Conservation (phyloP, 2,797 vertebrate genomes). For the Danio aesculapii region DNA sequence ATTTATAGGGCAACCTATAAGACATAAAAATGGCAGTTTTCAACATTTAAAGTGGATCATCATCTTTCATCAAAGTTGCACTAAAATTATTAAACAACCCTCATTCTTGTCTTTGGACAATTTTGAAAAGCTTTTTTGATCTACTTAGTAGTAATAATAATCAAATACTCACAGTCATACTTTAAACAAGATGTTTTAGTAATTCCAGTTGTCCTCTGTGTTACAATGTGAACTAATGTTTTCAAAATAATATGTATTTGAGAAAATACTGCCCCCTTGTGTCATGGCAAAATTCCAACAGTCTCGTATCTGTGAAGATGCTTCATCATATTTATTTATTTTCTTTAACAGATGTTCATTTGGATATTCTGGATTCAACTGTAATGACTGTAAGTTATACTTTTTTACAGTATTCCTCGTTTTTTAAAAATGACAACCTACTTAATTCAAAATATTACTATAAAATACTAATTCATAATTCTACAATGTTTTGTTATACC, state of each 20-base stretch:
- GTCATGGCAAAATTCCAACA: slow-evolving; percentile 47
- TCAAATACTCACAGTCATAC: background rate
- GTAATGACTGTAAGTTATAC: slow-evolving; percentile 79
- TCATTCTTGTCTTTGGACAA: too few species aligned
- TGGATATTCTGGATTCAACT: slow-evolving; percentile 81
- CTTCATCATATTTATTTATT: background rate
- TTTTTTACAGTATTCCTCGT: background rate
- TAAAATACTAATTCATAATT: too few species aligned
- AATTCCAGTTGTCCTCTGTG: background rate
- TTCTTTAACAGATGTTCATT: slow-evolving; percentile 75
- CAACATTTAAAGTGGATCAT: too few species aligned
- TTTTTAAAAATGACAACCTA: too few species aligned
- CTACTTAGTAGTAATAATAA: too few species aligned
- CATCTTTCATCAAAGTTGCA: too few species aligned
- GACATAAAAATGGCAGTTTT: background rate
- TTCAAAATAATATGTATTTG: background rate
- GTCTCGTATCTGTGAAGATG: background rate
- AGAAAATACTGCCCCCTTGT: slow-evolving; percentile 59
- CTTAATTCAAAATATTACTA: too few species aligned
- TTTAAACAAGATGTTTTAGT: background rate
- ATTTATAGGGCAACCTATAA: background rate
- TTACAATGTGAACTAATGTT: background rate
- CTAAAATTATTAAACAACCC: too few species aligned
- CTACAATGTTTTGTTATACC: too few species aligned
- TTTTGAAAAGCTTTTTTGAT: background rate